Evolutionary conservation across 2,797 vertebrate genomes (phyloP), one percentile per base, ranked within the genome.

Genomic region (Toxotes lorentzi): DNA sequence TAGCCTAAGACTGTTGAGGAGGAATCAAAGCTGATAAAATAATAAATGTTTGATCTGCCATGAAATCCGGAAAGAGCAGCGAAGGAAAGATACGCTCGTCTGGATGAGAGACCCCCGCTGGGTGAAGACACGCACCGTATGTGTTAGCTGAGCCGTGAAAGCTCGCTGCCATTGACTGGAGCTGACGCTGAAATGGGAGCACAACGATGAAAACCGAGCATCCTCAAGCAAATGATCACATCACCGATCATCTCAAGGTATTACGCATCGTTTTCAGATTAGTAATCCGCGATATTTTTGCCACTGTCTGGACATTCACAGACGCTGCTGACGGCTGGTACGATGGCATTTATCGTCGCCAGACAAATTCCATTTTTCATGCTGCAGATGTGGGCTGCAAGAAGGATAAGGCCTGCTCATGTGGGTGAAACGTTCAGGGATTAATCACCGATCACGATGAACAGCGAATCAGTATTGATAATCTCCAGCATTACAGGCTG

Each of bases 101-200:
- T 85, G 91, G 92, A 91, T 92, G 93, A 91, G 85, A 92, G 85
- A 90, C 91, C 90, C 87, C 90, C 90, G 89, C 91, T 86, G 91
- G 91, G 91, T 68, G 93, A 88, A 90, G 92, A 90, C 91, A 83
- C 77, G 88, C 85, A 84, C 84, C 91, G 86, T 84, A 73, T 87
- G 24, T 48, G 87, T 77, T 76, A 71, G 86, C 88, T 86, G 91
- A 88, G 89, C 86, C 81, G 89, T 85, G 89, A 89, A 83, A 76
- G 80, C 84, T 76, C 70, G 87, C 84, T 90, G 94, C 91, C 92
- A 91, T 91, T 81, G 92, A 92, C 91, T 86, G 88, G 88, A 77
- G 87, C 83, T 21, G 61, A 81, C 86, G 87, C 83, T 85, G 86
- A 86, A 86, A 91, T 70, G 91, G 83, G 90, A 90, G 89, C 84